Evolutionary conservation across 2,797 vertebrate genomes (phyloP).

Genomic region (Kryptolebias ocellatus): DNA sequence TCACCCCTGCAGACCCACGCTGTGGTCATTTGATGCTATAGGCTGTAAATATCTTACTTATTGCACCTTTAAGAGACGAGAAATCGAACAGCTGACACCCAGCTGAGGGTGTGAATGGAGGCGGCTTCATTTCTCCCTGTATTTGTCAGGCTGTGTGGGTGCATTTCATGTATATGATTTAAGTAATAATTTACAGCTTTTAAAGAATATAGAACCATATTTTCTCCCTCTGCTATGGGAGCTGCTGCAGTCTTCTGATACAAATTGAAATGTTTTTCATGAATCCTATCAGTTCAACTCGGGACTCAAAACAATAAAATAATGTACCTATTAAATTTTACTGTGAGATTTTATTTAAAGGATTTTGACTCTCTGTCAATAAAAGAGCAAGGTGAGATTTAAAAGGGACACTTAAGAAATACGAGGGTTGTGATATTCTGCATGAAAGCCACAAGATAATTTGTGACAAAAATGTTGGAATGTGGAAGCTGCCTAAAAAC

Average conservation of each 20-base stretch:
- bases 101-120: constrained; percentile 60
- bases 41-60: constrained; percentile 51
- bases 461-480: too few species aligned
- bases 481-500: too few species aligned
- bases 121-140: constrained; percentile 38
- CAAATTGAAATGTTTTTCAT: neutral
- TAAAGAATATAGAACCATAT: constrained; percentile 12
- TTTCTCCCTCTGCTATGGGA: constrained; percentile 20
- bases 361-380: constrained; percentile 11
- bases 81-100: constrained; percentile 63
- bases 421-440: constrained; percentile 22
- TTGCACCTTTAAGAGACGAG: constrained; percentile 61
- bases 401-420: constrained; percentile 24
- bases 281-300: too few species aligned
- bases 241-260: constrained; percentile 6
- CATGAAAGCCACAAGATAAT: constrained; percentile 6
- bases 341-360: constrained; percentile 3
- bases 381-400: constrained; percentile 34
- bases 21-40: constrained; percentile 40
- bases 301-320: too few species aligned
- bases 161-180: constrained; percentile 18
- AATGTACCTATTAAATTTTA: too few species aligned
- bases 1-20: constrained; percentile 41
- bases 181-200: constrained; percentile 28
- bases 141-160: constrained; percentile 48